phyloP scores from a whole-genome alignment of 2,888 invertebrate species.

The Nomada ferruginata region DNA sequence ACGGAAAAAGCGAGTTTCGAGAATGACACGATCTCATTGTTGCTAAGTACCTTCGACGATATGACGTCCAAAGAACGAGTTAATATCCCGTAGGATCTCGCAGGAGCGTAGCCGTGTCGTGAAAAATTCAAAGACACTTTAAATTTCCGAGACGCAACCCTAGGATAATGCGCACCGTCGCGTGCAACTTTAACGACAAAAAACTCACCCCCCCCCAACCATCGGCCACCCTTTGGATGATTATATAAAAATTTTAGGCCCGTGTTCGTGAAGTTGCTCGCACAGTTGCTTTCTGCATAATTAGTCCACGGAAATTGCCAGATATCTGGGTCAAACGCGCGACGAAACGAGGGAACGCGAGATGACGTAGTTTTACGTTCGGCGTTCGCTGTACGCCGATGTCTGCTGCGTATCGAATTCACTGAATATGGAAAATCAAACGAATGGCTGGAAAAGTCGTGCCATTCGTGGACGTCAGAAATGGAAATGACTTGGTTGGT shows the following conservation, averaged over 20 bases:
- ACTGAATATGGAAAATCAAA: not conserved
- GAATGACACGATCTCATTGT: not conserved
- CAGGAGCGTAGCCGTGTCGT: slow-evolving; percentile 10
- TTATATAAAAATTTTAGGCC: slow-evolving; percentile 47
- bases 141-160: slow-evolving; percentile 43
- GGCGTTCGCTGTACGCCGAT: not conserved
- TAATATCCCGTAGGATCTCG: slow-evolving; percentile 18
- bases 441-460: too few relatives aligned
- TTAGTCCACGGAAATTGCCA: slow-evolving; percentile 47
- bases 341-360: slow-evolving; percentile 26
- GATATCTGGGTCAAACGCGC: slow-evolving; percentile 55
- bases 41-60: slow-evolving; percentile 12
- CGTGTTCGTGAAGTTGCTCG: slow-evolving; percentile 12
- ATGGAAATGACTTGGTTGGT: not conserved
- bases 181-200: slow-evolving; percentile 45
- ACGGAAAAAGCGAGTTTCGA: not conserved
- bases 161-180: slow-evolving; percentile 20
- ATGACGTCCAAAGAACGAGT: slow-evolving; percentile 8
- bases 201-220: slow-evolving; percentile 5
- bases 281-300: slow-evolving; percentile 49
- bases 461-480: too few relatives aligned
- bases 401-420: slow-evolving; percentile 28
- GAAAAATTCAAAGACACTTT: slow-evolving; percentile 52
- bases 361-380: slow-evolving; percentile 26
- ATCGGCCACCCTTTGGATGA: slow-evolving; percentile 32